Percentiles rank a stretch among this genome's conserved stretches.
phyloP scores from a whole-genome alignment of 2,888 invertebrate genomes.

The Coleophora flavipennella region DNA sequence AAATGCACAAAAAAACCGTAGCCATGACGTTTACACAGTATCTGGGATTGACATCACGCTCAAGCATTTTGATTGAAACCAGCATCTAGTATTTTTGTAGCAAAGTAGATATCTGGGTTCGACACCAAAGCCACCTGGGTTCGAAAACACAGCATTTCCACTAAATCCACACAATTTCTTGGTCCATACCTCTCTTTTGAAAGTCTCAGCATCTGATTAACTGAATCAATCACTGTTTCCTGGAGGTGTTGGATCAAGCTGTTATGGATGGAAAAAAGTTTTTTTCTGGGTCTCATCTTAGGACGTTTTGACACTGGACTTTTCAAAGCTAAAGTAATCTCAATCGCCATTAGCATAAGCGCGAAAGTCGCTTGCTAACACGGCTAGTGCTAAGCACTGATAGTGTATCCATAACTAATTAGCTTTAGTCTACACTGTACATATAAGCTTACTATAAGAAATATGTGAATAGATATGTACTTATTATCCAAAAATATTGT shows the following conservation, averaged over 20 bases:
- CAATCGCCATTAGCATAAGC: slow-evolving; percentile 53
- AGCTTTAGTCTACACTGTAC: neutral
- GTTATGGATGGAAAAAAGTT: neutral
- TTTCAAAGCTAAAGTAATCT: slow-evolving; percentile 66
- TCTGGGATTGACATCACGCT: too few species aligned
- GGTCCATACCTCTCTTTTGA: neutral
- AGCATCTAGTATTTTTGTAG: too few species aligned
- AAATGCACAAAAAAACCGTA: too few species aligned
- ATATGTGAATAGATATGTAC: neutral
- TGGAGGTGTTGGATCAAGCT: neutral
- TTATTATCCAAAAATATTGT: neutral
- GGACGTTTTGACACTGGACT: slow-evolving; percentile 37
- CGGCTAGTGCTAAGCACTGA: slow-evolving; percentile 28
- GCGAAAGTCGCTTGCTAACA: too few species aligned
- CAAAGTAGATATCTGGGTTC: too few species aligned
- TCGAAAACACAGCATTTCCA: slow-evolving; percentile 15
- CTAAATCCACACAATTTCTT: neutral
- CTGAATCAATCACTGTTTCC: neutral
- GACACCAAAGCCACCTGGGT: slow-evolving; percentile 20
- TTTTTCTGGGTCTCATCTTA: slow-evolving; percentile 3
- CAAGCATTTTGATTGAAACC: too few species aligned
- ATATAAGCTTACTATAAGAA: neutral
- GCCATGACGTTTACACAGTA: too few species aligned
- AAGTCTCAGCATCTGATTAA: neutral
- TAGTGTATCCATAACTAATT: slow-evolving; percentile 34